A percentile compares a stretch with the other conserved stretches of the same genome.
Conservation (phyloP, 2,888 invertebrate species). For the Nysson spinosus region DNA sequence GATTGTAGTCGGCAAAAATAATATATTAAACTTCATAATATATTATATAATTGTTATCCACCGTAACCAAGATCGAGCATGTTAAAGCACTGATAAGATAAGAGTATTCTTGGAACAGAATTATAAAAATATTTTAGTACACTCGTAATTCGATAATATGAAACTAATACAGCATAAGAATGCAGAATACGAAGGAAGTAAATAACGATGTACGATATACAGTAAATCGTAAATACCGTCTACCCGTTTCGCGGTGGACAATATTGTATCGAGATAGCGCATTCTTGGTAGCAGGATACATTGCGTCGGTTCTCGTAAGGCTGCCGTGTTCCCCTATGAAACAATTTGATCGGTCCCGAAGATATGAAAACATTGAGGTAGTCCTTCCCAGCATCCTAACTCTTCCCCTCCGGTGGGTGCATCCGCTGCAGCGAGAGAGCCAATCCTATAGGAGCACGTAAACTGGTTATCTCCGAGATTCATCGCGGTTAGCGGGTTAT, state of each 20-base stretch:
- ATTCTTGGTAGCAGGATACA: constrained; percentile 47
- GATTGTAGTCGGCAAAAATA: no score
- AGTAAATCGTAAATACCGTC: constrained; percentile 42
- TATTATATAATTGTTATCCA: no score
- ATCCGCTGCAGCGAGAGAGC: constrained; percentile 31
- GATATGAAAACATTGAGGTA: constrained; percentile 61
- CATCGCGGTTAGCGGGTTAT: constrained; percentile 70
- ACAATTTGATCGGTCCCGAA: constrained; percentile 66
- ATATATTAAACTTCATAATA: no score
- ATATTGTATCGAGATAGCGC: constrained; percentile 45
- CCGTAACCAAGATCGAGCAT: no score
- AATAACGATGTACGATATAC: constrained; percentile 26
- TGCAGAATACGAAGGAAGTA: no score
- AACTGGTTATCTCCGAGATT: constrained; percentile 65
- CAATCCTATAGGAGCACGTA: constrained; percentile 53
- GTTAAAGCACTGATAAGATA: no score
- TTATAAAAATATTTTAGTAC: no score
- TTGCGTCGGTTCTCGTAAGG: constrained; percentile 34
- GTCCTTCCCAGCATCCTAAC: constrained; percentile 35
- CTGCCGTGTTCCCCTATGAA: constrained; percentile 57
- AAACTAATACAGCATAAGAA: no score
- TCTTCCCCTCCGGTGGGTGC: constrained; percentile 16
- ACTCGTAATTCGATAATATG: no score
- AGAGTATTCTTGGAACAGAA: no score
- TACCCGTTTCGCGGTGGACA: constrained; percentile 15